phyloP scores from a whole-genome alignment of 2,113 vertebrate genomes.

The Ramphastos sulfuratus region DNA sequence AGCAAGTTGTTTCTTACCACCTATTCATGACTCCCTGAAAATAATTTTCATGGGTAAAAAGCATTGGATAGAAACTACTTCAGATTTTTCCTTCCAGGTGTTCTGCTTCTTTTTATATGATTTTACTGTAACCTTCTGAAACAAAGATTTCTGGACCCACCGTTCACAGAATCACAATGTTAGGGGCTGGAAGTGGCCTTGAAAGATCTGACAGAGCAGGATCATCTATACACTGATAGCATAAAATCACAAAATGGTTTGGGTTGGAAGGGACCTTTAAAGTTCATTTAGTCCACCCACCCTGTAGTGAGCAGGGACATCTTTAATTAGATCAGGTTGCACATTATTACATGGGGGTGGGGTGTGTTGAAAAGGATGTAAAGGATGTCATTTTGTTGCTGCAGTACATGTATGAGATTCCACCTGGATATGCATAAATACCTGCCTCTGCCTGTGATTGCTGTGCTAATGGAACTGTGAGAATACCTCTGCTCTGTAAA shows the following conservation, averaged over 20 bases:
- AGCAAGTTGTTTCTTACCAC: not conserved
- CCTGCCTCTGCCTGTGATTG: not conserved
- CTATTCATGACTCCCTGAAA: not conserved
- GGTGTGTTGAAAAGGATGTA: not conserved
- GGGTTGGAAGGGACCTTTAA: too few relatives aligned
- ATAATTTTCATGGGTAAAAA: not conserved
- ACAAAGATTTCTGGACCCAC: not conserved
- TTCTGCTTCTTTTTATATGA: not conserved
- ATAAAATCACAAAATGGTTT: too few relatives aligned
- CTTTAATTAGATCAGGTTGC: too few relatives aligned
- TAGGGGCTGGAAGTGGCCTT: too few relatives aligned
- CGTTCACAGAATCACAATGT: too few relatives aligned
- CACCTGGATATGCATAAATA: fast-evolving
- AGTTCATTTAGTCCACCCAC: too few relatives aligned
- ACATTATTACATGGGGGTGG: too few relatives aligned
- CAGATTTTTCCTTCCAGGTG: not conserved
- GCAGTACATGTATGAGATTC: not conserved
- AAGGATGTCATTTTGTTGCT: not conserved
- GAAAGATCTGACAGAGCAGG: too few relatives aligned
- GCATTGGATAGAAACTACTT: not conserved
- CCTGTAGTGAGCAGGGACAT: too few relatives aligned
- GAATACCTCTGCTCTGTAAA: not conserved
- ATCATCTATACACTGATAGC: not conserved
- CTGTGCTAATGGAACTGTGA: not conserved
- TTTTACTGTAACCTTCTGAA: not conserved